Evolutionary conservation across 92 coral and sea anemone genomes (phyloP).

Genomic region (Virgularia gustaviana): DNA sequence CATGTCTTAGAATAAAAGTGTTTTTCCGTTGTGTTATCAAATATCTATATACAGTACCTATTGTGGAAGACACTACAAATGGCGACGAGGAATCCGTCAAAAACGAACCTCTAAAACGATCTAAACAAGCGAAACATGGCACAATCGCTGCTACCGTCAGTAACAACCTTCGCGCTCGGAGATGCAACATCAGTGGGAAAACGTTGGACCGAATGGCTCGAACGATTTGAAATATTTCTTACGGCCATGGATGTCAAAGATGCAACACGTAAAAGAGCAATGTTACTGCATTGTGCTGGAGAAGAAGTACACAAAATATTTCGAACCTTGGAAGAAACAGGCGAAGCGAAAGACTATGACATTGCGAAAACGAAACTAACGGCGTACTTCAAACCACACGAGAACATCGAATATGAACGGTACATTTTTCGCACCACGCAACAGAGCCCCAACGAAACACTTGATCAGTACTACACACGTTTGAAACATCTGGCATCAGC

Average conservation of each 20-base stretch:
- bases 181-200: slow-evolving; percentile 14
- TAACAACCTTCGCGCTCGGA: neutral
- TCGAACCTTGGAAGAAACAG: slow-evolving; percentile 12
- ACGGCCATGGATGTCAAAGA: slow-evolving; percentile 20
- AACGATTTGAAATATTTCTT: slow-evolving; percentile 18
- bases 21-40: too few relatives aligned
- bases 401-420: slow-evolving; percentile 25
- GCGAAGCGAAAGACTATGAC: slow-evolving; percentile 12
- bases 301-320: slow-evolving; percentile 35
- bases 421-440: slow-evolving; percentile 13
- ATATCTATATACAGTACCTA: too few relatives aligned
- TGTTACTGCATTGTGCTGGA: slow-evolving; percentile 33
- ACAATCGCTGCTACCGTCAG: neutral
- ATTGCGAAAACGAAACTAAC: slow-evolving; percentile 21
- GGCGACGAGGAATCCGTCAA: slow-evolving; percentile 26
- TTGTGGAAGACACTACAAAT: neutral
- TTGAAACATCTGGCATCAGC: too few relatives aligned
- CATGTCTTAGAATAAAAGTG: too few relatives aligned
- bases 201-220: slow-evolving; percentile 28
- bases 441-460: slow-evolving; percentile 6
- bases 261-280: slow-evolving; percentile 30
- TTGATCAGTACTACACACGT: slow-evolving; percentile 1
- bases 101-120: neutral
- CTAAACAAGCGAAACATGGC: neutral
- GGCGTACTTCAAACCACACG: slow-evolving; percentile 20